Evolutionary conservation across 2,797 vertebrate genomes (phyloP).

Genomic region (Simalia tracyae): DNA sequence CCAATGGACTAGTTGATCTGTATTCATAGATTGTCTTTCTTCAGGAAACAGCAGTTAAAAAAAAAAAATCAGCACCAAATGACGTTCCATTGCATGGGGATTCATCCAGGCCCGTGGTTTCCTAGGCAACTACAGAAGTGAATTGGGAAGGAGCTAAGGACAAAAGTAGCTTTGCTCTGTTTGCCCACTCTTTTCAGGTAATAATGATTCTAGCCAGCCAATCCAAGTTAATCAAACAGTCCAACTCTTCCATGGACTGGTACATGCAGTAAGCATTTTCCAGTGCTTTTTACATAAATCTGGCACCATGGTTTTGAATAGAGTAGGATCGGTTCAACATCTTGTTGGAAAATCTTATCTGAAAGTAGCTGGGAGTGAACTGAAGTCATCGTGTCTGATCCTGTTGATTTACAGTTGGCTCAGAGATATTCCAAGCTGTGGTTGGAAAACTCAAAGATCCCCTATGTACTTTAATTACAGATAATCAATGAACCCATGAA

Average conservation of each 20-base stretch:
- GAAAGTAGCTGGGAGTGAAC: no score
- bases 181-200: not conserved
- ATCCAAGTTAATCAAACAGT: not conserved
- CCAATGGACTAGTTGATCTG: not conserved
- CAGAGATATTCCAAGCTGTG: no score
- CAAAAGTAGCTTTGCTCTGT: not conserved
- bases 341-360: no score
- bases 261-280: not conserved
- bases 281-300: not conserved
- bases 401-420: no score
- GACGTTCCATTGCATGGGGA: not conserved
- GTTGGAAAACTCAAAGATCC: no score
- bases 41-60: not conserved
- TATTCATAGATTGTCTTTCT: not conserved
- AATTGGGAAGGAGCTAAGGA: not conserved
- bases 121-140: slow-evolving; percentile 6
- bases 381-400: no score
- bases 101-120: slow-evolving; percentile 3
- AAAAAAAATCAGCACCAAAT: not conserved
- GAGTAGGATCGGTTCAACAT: no score
- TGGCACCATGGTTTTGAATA: not conserved
- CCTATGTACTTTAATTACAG: no score
- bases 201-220: not conserved
- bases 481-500: no score
- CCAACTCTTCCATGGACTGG: not conserved